Base-by-base conservation (phyloP, 64 coral and sea anemone species). In the Montipora capricornis region DNA sequence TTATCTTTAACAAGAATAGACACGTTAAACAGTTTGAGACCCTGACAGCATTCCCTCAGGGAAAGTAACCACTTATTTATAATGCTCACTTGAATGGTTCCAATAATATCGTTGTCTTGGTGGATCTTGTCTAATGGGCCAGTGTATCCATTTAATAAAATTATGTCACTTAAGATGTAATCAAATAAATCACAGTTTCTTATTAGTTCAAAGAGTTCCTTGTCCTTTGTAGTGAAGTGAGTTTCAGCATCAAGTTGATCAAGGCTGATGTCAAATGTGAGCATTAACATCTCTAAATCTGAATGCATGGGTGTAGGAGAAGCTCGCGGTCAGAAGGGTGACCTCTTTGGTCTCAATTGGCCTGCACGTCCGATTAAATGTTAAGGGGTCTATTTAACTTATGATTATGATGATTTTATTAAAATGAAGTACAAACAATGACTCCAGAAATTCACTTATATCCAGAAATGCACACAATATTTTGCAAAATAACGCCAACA, bases 81-180 rank as follows among this genome's bases (percentile, higher is more conserved):
- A 55, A 95, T 91, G 78, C 89, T 91, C 77, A 95, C 89, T 68
- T 74, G 55, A 68, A 95, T 75, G 55, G 94, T 88, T 83, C 78
- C 89, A 87, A 80, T 70, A 73, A 91, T 95, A 8, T 55, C 78
- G 20, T 37, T 37, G 29, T 88, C 94, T 81, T 66, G 62, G 88
- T 88, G 71, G 5, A 82, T 68, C 50, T 95, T 81, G 94, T 86
- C 73, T 57, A 88, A 83, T 81, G 73, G 75, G 77, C 94, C 89
- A 77, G 94, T 95, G 82, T 81, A 95, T 70, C 89, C 89, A 95
- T 91, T 75, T 59, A 91, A 82, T 55, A 91, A 73, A 73, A 95
- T 91, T 8, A 92, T 10, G 19, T 92, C 89, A 46, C 90, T 9
- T 11, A 92, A 59, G 90, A 45, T 87, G 29, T 24, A 73, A 44